phyloP scores from a whole-genome alignment of 2,888 invertebrate genomes.

The Megamerina dolium region DNA sequence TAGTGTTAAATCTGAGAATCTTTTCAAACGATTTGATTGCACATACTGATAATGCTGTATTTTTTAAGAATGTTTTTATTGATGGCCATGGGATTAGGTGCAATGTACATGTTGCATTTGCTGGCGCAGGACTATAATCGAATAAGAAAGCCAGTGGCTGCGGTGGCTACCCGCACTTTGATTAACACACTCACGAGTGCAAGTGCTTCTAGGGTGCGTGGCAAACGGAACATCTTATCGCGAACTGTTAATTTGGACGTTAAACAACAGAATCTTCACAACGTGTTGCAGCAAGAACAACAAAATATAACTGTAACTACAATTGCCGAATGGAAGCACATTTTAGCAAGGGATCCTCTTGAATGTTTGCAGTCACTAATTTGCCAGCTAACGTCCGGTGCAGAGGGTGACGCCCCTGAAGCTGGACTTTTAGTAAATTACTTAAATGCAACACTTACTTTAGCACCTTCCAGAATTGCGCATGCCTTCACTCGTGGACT shows the following conservation, averaged over 20 bases:
- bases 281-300: not conserved
- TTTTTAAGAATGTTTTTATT: conserved; percentile 38
- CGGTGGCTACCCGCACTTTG: conserved; percentile 19
- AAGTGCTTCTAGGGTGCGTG: conserved; percentile 30
- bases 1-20: not conserved
- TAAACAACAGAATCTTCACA: not conserved
- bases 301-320: not conserved
- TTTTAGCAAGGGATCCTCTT: conserved; percentile 43
- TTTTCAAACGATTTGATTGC: too few species aligned
- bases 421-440: conserved; percentile 38
- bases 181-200: conserved; percentile 29
- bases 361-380: conserved; percentile 45
- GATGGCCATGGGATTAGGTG: conserved; percentile 49
- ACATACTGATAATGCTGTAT: conserved; percentile 16
- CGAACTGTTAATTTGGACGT: not conserved
- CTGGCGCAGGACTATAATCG: conserved; percentile 51
- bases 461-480: conserved; percentile 40
- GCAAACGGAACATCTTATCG: conserved; percentile 28
- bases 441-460: conserved; percentile 33
- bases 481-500: conserved; percentile 42
- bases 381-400: conserved; percentile 46
- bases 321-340: conserved; percentile 38
- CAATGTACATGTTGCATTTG: conserved; percentile 51
- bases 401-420: conserved; percentile 35
- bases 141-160: conserved; percentile 44